Evolutionary conservation across 2,797 vertebrate species (phyloP), one percentile per base, ranked within the genome.

Genomic region (Dromococcyx pavoninus): DNA sequence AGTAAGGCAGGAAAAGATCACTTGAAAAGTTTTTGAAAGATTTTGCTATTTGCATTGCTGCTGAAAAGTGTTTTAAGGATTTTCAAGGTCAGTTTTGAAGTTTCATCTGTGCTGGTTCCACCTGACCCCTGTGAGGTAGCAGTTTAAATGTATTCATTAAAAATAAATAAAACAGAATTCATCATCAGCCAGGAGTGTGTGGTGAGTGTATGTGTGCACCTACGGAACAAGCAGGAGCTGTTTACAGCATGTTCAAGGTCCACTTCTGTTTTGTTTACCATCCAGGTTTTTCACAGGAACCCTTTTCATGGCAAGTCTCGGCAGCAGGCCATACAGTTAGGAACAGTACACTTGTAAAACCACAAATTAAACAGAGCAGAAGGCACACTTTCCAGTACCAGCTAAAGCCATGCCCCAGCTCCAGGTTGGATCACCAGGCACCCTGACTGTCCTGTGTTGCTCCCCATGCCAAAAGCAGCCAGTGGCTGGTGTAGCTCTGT

Each of bases 241-340:
- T 93, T 97, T 94, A 91, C 87, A 81, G 74, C 44, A 3, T 51
- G 89, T 78, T 88, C 60, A 56, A 88, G 70, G 73, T 94, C 82
- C 83, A 88, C 61, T 93, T 91, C 93, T 84, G 57, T 56, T 95
- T 44, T 77, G 57, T 82, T 93, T 78, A 53, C 39, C 21, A 32
- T 73, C 83, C 70, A 50, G 80, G 25, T 93, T 97, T 93, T 77
- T 83, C 82, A 35, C 46, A 74, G 85, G 30, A 89, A 24, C 32
- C 10, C 37, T 83, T 70, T 44, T 25, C 2, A 3, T 19, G 28
- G 51, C 58, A 14, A 48, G 35, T 83, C 62, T 77, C 2, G 0
- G 44, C n/a, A 67, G 27, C 72, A 44, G 64, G 46, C 44, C 60
- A 23, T 21, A 37, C 61, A 14, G 44, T 86, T 62, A 48, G 60